Evolutionary conservation across 2,113 vertebrate genomes (phyloP).

Genomic region (Ciconia maguari): DNA sequence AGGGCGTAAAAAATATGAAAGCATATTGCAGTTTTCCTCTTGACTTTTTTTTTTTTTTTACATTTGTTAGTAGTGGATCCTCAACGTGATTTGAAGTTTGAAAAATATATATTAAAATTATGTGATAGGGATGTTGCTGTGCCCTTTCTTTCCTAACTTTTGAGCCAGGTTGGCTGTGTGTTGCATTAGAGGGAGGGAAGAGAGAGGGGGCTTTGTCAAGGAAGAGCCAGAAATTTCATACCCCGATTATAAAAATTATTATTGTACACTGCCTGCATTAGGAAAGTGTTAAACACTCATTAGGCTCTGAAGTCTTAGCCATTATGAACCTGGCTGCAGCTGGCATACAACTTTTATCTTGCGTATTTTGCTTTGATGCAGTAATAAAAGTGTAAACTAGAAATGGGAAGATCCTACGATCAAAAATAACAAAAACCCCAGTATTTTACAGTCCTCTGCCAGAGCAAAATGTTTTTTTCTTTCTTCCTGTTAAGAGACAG

Average conservation of each 20-base stretch:
- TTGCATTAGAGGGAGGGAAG: not conserved
- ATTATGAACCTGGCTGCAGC: slow-evolving; percentile 17
- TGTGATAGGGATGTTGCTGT: not conserved
- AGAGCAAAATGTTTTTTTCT: not conserved
- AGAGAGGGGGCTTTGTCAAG: not conserved
- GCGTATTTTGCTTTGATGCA: not conserved
- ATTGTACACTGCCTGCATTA: slow-evolving; percentile 53
- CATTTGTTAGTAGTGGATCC: not conserved
- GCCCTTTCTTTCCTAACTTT: not conserved
- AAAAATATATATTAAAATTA: not conserved
- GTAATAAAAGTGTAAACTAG: not conserved
- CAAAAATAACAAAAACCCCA: not conserved
- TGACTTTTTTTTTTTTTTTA: not conserved
- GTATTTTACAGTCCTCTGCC: not conserved
- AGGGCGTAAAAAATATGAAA: not conserved
- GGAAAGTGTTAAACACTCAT: slow-evolving; percentile 50
- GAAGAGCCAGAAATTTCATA: slow-evolving; percentile 40
- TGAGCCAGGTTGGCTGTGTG: not conserved
- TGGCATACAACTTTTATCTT: not conserved
- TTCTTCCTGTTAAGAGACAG: not conserved
- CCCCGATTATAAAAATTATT: not conserved
- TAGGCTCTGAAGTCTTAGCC: slow-evolving; percentile 63
- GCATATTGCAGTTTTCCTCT: not conserved
- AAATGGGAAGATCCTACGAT: not conserved
- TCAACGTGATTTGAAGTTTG: not conserved